phyloP scores from a whole-genome alignment of 2,888 invertebrate species.

The Athalia circularis region DNA sequence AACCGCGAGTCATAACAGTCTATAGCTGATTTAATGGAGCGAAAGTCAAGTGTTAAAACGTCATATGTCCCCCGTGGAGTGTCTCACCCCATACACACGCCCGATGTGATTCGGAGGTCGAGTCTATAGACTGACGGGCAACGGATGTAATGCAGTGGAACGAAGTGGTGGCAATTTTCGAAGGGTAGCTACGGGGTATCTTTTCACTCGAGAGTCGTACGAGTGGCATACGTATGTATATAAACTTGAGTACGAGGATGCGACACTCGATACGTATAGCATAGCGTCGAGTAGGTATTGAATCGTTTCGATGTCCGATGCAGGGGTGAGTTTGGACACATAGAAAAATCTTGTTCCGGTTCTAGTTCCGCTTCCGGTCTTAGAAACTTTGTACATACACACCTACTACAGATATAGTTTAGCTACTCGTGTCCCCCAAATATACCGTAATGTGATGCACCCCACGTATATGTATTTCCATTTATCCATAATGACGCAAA shows the following conservation, averaged over 20 bases:
- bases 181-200: constrained; percentile 25
- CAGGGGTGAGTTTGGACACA: constrained; percentile 27
- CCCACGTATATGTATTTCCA: background rate
- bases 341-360: constrained; percentile 42
- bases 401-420: too few species aligned
- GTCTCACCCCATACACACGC: constrained; percentile 9
- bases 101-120: constrained; percentile 35
- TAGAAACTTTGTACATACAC: background rate
- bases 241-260: too few species aligned
- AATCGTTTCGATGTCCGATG: constrained; percentile 31
- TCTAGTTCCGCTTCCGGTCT: constrained; percentile 20
- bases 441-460: constrained; percentile 37
- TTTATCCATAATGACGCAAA: constrained; percentile 40
- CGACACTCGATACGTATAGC: constrained; percentile 10
- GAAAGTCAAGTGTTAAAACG: constrained; percentile 41
- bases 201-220: constrained; percentile 20
- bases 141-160: constrained; percentile 43
- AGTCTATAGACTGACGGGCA: constrained; percentile 39
- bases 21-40: constrained; percentile 35
- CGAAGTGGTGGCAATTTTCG: constrained; percentile 44
- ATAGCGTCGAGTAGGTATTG: background rate
- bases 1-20: constrained; percentile 12
- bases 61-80: constrained; percentile 22
- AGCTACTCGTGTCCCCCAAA: too few species aligned
- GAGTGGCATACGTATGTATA: too few species aligned